Conservation (phyloP, 2,797 vertebrate species). For the Galagoides demidoff region DNA sequence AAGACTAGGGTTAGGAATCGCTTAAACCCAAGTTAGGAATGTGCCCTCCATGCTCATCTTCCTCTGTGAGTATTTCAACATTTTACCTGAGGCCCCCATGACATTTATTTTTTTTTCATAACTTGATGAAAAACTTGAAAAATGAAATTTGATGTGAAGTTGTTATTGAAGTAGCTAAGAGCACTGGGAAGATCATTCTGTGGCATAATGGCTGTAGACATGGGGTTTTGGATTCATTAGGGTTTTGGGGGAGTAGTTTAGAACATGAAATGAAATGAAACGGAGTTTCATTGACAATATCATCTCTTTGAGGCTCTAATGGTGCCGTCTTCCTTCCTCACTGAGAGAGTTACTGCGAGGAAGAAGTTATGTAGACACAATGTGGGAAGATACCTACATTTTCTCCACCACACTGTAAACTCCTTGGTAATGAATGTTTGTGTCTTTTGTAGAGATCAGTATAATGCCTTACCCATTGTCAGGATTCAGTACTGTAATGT, state of each 20-base stretch:
- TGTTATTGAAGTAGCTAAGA: background rate
- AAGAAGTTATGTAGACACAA: background rate
- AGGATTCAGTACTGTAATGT: background rate
- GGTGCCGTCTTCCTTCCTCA: background rate
- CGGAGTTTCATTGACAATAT: background rate
- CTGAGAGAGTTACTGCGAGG: background rate
- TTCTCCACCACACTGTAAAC: background rate
- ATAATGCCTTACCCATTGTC: too few species aligned
- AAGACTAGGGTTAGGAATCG: too few species aligned
- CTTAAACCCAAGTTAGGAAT: too few species aligned
- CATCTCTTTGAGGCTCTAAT: background rate
- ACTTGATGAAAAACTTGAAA: background rate
- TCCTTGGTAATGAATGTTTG: background rate
- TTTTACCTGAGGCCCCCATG: background rate
- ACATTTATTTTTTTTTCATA: background rate
- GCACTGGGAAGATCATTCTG: background rate
- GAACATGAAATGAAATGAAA: background rate
- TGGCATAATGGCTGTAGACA: fast-evolving
- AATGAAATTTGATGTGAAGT: too few species aligned
- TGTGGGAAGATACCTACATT: fast-evolving
- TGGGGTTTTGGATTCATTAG: background rate
- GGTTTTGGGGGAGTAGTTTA: background rate
- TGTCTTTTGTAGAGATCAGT: background rate
- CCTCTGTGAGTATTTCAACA: background rate
- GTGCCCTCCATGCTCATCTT: too few species aligned